Base-by-base conservation (phyloP, 35 echinoderm and acorn worm genomes). In the Patiria miniata region DNA sequence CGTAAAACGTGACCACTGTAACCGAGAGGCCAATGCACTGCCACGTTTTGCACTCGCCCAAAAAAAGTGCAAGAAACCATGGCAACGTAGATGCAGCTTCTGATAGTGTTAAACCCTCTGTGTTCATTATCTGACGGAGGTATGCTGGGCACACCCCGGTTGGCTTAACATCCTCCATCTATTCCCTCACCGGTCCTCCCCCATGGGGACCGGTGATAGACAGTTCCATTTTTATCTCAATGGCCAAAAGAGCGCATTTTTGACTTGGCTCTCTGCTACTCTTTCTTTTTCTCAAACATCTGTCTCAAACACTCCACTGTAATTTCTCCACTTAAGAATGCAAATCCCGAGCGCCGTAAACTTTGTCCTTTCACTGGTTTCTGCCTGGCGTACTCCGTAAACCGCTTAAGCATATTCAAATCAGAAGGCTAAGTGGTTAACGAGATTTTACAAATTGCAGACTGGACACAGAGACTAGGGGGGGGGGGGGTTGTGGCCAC, bases 201-300 rank as follows among this genome's bases (percentile, higher is more conserved):
- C 65, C 65, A 34, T 73, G 8, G 65, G 28, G 26, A 73, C 65
- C 14, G 26, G 26, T 73, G 65, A 73, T 10, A 32, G 65, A 73
- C 65, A 73, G 65, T 73, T 73, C 65, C 65, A 73, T 73, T 36
- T 73, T 73, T 73, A 73, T 73, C 65, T 73, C 26, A 32, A 73
- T 16, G 34, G 34, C 65, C 42, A 47, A 73, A 73, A 73, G 65
- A 73, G 12, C 26, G 34, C 65, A 73, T 34, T 73, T 34, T 2
- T 4, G 29, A 32, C 3, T 73, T 73, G 26, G 2, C 26, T 14
- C 26, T 34, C 21, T 34, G 10, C 19, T 34, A 73, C 65, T 73
- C 65, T 73, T 73, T 36, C 65, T 34, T 14, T 73, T 18, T 73
- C 42, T 4, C 42, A 47, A 6, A 47, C 42, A 12, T 47, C 42